A percentile compares a stretch with the other conserved stretches of the same genome.
phyloP scores from a whole-genome alignment of 1,140 invertebrate species.

The Penaeus indicus region DNA sequence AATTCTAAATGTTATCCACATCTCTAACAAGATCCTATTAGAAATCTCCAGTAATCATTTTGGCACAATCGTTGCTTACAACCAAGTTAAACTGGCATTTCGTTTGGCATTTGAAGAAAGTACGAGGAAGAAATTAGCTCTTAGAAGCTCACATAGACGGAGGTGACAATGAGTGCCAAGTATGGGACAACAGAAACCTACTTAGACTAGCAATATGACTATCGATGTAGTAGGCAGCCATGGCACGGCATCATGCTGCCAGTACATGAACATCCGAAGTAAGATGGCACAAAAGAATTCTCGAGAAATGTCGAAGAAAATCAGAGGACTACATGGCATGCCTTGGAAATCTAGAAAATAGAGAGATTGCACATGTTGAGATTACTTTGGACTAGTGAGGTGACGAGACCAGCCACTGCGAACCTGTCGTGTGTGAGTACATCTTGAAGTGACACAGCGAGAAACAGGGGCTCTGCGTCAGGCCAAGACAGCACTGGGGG shows the following conservation, averaged over 20 bases:
- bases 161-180: slow-evolving; percentile 52
- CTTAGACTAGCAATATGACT: slow-evolving; percentile 61
- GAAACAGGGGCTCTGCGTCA: not conserved
- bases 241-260: slow-evolving; percentile 21
- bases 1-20: slow-evolving; percentile 64
- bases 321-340: slow-evolving; percentile 53
- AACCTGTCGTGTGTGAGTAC: not conserved
- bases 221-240: slow-evolving; percentile 21
- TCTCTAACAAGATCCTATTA: slow-evolving; percentile 64
- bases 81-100: slow-evolving; percentile 64
- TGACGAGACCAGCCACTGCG: slow-evolving; percentile 51
- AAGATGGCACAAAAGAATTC: slow-evolving; percentile 1
- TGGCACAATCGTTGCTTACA: slow-evolving; percentile 65
- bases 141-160: slow-evolving; percentile 39
- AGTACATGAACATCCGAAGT: slow-evolving; percentile 34
- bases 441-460: too few relatives aligned
- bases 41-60: slow-evolving; percentile 64
- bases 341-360: slow-evolving; percentile 64
- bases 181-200: slow-evolving; percentile 55
- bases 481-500: slow-evolving; percentile 11
- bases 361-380: slow-evolving; percentile 60
- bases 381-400: slow-evolving; percentile 60
- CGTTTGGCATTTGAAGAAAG: slow-evolving; percentile 52
- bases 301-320: not conserved
- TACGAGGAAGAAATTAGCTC: slow-evolving; percentile 54